Conservation (phyloP, 2,888 invertebrate species). For the Thecocarcelia acutangulata region DNA sequence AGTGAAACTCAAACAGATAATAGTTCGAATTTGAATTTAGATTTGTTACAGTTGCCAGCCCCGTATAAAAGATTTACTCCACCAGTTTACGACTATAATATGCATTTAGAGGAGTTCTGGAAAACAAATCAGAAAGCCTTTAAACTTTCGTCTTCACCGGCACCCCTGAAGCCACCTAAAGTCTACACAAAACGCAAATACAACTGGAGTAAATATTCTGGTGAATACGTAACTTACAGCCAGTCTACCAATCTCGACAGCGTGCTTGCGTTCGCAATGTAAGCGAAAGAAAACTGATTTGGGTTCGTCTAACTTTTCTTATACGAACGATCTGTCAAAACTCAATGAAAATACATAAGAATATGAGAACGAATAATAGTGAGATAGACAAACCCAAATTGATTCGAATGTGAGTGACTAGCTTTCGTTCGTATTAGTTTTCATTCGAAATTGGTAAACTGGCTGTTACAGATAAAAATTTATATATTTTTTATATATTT, state of each 20-base stretch:
- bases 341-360: too few relatives aligned
- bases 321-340: too few relatives aligned
- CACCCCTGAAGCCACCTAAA: conserved; percentile 12
- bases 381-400: too few relatives aligned
- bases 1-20: conserved; percentile 47
- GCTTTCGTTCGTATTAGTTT: too few relatives aligned
- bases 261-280: too few relatives aligned
- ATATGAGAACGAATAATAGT: too few relatives aligned
- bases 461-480: too few relatives aligned
- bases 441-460: too few relatives aligned
- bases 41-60: conserved; percentile 7
- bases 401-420: too few relatives aligned
- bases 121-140: background rate
- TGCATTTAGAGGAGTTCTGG: conserved; percentile 10
- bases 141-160: background rate
- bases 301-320: too few relatives aligned
- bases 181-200: conserved; percentile 31
- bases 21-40: background rate
- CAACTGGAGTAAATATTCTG: conserved; percentile 57
- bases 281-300: too few relatives aligned
- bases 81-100: background rate
- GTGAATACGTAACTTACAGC: conserved; percentile 20
- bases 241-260: too few relatives aligned
- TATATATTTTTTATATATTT: background rate
- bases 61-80: background rate